Evolutionary conservation across 1,140 invertebrate genomes (phyloP).

Genomic region (Aporrectodea caliginosa): DNA sequence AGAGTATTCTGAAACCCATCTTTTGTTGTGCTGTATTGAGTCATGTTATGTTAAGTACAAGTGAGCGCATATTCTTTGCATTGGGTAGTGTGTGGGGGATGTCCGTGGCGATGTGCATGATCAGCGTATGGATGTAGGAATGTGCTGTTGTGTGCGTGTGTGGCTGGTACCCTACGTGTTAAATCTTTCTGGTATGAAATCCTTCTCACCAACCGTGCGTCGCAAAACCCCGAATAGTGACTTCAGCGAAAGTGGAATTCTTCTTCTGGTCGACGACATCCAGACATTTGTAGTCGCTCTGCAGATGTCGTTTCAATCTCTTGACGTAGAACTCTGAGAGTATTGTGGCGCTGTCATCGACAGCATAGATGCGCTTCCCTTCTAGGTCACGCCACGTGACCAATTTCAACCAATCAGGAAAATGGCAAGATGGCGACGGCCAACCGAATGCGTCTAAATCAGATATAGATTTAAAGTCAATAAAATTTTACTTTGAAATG

Average conservation of each 20-base stretch:
- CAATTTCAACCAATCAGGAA: conserved; percentile 25
- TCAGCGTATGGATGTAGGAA: neutral
- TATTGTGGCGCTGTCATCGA: neutral
- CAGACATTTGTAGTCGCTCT: conserved; percentile 25
- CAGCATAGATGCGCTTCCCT: conserved; percentile 5
- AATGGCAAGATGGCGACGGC: conserved; percentile 19
- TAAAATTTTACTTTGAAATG: neutral
- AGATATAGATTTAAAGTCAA: neutral
- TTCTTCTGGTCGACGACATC: neutral
- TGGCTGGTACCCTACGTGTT: neutral
- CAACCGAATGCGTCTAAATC: conserved; percentile 24
- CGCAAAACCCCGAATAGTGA: neutral
- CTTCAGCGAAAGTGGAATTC: neutral
- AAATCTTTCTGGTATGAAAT: neutral
- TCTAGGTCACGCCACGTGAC: conserved; percentile 27
- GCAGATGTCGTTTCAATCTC: conserved; percentile 8
- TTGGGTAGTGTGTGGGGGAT: neutral
- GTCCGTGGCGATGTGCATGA: neutral
- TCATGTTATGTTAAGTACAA: no score
- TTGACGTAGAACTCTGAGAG: conserved; percentile 9
- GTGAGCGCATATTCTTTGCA: no score
- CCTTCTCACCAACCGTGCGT: neutral
- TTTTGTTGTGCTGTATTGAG: no score
- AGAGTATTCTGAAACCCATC: no score
- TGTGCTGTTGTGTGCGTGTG: neutral